A percentile compares a stretch with the other conserved stretches of the same genome.
Conservation (phyloP, 2,797 vertebrate species). For the Natrix natrix region DNA sequence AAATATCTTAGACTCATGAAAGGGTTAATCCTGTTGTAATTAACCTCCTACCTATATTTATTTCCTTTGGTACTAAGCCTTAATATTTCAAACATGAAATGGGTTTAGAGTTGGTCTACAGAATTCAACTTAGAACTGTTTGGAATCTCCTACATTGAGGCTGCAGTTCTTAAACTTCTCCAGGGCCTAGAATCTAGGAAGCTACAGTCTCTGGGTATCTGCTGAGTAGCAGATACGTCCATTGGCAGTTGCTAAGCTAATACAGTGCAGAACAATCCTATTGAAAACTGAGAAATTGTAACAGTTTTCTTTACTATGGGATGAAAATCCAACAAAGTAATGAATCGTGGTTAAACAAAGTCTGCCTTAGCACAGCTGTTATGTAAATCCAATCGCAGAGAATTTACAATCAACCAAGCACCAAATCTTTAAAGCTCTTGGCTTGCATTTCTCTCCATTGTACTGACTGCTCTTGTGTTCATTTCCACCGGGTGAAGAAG, state of each 20-base stretch:
- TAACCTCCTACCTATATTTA: background rate
- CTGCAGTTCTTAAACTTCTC: background rate
- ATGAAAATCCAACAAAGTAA: background rate
- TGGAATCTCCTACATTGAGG: background rate
- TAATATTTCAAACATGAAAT: background rate
- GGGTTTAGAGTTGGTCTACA: background rate
- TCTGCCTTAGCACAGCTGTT: background rate
- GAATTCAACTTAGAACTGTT: background rate
- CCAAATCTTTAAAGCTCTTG: rapidly evolving
- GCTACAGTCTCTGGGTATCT: background rate
- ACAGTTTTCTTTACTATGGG: background rate
- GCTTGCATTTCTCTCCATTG: rapidly evolving
- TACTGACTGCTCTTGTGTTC: rapidly evolving
- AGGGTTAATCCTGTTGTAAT: background rate
- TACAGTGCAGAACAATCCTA: rapidly evolving
- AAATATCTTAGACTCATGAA: background rate
- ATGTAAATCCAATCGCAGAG: background rate
- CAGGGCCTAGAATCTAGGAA: background rate
- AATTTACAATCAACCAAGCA: rapidly evolving
- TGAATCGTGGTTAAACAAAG: background rate
- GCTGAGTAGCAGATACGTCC: background rate
- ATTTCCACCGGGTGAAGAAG: background rate
- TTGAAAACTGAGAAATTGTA: rapidly evolving
- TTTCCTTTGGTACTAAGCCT: background rate
- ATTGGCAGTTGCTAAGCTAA: no score